These are phyloP conservation scores for Heterotilapia buettikoferi DNA, from an alignment of 2,113 vertebrate genomes.

Conservation along the genomic window DNA sequence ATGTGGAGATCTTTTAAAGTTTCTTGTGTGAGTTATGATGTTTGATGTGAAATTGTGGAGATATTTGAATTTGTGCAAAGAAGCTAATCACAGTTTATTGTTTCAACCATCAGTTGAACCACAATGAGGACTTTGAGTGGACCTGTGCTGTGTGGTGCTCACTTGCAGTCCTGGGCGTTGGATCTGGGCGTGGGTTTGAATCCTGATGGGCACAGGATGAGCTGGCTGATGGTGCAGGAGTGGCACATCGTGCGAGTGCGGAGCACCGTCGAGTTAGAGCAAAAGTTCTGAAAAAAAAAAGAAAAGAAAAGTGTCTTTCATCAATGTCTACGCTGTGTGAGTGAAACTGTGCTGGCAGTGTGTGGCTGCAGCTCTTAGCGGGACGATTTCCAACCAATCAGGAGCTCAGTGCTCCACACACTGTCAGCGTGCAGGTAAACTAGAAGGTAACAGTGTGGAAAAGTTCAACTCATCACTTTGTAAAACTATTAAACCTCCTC, in stretches of 20 bases:
- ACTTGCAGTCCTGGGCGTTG: slow-evolving; percentile 44
- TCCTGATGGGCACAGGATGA: slow-evolving; percentile 30
- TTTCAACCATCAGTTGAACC: neutral
- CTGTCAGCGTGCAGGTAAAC: neutral
- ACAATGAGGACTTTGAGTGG: neutral
- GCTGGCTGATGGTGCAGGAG: slow-evolving; percentile 39
- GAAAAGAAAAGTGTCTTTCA: neutral
- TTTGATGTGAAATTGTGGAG: neutral
- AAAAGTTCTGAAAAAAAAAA: slow-evolving; percentile 49
- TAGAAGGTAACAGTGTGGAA: neutral
- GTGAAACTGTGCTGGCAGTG: neutral
- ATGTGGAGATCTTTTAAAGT: neutral
- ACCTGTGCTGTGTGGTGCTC: neutral
- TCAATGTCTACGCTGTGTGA: neutral
- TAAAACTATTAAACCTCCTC: neutral
- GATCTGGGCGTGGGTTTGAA: slow-evolving; percentile 8
- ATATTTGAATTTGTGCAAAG: neutral
- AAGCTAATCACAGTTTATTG: neutral
- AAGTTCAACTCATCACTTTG: neutral
- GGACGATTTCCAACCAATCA: neutral
- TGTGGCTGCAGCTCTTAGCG: neutral
- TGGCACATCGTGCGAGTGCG: slow-evolving; percentile 43
- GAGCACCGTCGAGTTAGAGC: slow-evolving; percentile 33
- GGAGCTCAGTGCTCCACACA: neutral
- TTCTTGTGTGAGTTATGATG: neutral